phyloP scores from a whole-genome alignment of 1,140 invertebrate species.

The Scaptomyza pallida region DNA sequence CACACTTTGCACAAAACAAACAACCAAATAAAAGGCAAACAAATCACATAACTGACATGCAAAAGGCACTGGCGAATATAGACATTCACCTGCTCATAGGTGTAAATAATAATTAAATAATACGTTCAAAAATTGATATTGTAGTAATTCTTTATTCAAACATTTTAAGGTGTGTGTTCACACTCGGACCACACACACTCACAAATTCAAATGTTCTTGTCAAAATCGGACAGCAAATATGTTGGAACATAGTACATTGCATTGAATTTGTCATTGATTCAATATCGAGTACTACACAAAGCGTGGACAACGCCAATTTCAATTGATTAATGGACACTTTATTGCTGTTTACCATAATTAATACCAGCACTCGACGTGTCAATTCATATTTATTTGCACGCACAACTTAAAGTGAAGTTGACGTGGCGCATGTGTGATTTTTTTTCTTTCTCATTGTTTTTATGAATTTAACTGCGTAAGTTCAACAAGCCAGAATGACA shows the following conservation, averaged over 20 bases:
- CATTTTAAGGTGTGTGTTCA: slow-evolving; percentile 44
- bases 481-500: neutral
- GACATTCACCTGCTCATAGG: slow-evolving; percentile 20
- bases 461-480: slow-evolving; percentile 13
- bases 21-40: slow-evolving; percentile 25
- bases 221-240: slow-evolving; percentile 42
- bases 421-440: slow-evolving; percentile 29
- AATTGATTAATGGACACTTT: slow-evolving; percentile 62
- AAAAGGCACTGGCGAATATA: slow-evolving; percentile 17
- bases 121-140: neutral
- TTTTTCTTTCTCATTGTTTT: too few species aligned
- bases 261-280: slow-evolving; percentile 15
- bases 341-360: slow-evolving; percentile 51
- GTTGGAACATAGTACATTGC: slow-evolving; percentile 23
- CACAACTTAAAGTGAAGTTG: slow-evolving; percentile 46
- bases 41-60: slow-evolving; percentile 24
- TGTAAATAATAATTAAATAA: slow-evolving; percentile 27
- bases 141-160: slow-evolving; percentile 14
- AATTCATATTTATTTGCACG: slow-evolving; percentile 42
- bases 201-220: slow-evolving; percentile 59
- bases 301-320: slow-evolving; percentile 50
- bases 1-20: slow-evolving; percentile 20
- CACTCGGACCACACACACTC: slow-evolving; percentile 3
- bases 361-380: slow-evolving; percentile 42
- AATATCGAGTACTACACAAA: slow-evolving; percentile 36